Evolutionary conservation across 2,797 vertebrate genomes (phyloP).

Genomic region (Catharus ustulatus): DNA sequence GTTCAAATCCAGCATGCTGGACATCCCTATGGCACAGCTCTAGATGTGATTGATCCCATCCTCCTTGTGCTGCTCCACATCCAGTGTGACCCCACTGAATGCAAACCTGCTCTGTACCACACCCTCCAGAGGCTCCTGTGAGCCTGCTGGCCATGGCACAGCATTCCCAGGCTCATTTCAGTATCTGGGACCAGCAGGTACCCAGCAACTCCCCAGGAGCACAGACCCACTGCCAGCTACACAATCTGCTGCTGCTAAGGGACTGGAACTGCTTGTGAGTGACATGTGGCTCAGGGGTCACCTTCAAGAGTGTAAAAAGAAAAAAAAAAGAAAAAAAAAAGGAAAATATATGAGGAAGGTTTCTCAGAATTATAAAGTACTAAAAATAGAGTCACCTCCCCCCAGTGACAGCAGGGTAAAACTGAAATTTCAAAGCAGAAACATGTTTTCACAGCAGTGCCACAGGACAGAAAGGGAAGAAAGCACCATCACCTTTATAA

Average conservation of each 20-base stretch:
- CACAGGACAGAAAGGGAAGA: background rate
- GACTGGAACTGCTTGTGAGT: background rate
- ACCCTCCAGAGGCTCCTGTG: background rate
- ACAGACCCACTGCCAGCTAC: background rate
- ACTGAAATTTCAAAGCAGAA: slow-evolving; percentile 46
- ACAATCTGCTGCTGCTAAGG: background rate
- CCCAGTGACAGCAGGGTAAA: background rate
- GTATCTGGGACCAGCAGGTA: background rate
- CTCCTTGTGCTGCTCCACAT: background rate
- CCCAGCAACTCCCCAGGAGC: background rate
- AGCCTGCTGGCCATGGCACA: background rate
- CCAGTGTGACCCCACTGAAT: rapidly evolving
- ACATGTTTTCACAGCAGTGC: background rate
- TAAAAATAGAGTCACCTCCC: background rate
- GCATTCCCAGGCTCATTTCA: background rate
- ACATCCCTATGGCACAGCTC: background rate
- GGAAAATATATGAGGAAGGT: background rate
- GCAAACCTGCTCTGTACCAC: rapidly evolving
- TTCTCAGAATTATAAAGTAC: background rate
- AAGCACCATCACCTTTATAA: background rate
- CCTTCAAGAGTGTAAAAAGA: background rate
- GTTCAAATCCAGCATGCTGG: background rate
- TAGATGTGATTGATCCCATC: background rate
- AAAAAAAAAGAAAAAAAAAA: no score
- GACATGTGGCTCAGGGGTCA: background rate